Conservation (phyloP, 2,888 invertebrate genomes). For the Chelonus formosanus region DNA sequence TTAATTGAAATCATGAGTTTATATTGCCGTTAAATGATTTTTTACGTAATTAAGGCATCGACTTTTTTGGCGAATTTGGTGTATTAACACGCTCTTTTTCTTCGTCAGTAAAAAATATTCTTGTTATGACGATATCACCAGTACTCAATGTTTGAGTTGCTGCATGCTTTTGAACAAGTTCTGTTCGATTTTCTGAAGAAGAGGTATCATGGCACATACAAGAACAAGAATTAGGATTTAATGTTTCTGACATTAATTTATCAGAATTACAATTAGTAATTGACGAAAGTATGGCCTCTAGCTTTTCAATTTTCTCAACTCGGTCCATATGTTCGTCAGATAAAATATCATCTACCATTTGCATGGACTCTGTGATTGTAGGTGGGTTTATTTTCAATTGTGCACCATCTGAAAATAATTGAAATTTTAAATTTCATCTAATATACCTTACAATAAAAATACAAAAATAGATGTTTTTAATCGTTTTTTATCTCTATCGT, state of each 20-base stretch:
- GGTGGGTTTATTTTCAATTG: constrained; percentile 82
- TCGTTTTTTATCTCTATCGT: no score
- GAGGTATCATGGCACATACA: constrained; percentile 59
- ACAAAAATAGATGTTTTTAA: no score
- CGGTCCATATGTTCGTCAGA: constrained; percentile 85
- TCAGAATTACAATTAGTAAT: constrained; percentile 78
- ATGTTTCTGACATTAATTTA: constrained; percentile 68
- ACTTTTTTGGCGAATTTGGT: no score
- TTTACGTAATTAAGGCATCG: no score
- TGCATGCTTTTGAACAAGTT: constrained; percentile 63
- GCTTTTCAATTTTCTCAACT: constrained; percentile 84
- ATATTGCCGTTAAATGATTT: no score
- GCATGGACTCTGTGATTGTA: constrained; percentile 88
- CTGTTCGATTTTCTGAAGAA: constrained; percentile 47
- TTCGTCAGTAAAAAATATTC: constrained; percentile 50
- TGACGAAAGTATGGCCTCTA: constrained; percentile 85
- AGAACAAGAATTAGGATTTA: constrained; percentile 68
- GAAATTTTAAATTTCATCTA: constrained; percentile 16
- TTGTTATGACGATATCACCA: constrained; percentile 91
- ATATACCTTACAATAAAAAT: no score
- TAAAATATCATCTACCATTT: constrained; percentile 85
- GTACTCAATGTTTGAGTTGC: constrained; percentile 89
- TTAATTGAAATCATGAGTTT: no score
- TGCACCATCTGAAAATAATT: constrained; percentile 63
- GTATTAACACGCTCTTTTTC: no score